phyloP scores from a whole-genome alignment of 2,888 invertebrate species.

The Pterostichus niger region DNA sequence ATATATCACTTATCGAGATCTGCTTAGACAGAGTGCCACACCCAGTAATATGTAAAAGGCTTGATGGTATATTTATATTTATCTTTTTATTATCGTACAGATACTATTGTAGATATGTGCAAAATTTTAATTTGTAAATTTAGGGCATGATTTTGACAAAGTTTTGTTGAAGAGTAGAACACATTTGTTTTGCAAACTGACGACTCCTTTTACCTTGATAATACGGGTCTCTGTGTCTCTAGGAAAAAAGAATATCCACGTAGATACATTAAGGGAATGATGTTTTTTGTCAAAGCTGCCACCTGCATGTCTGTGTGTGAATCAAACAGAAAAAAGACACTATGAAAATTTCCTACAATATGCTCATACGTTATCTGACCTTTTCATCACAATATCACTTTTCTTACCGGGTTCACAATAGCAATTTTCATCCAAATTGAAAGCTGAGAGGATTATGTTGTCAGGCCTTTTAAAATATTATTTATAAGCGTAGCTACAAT shows the following conservation, averaged over 20 bases:
- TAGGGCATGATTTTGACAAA: slow-evolving; percentile 3
- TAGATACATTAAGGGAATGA: slow-evolving; percentile 59
- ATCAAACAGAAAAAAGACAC: slow-evolving; percentile 49
- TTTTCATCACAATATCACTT: slow-evolving; percentile 2
- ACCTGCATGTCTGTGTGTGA: slow-evolving; percentile 46
- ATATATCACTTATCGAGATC: too few relatives aligned
- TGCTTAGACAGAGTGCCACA: too few relatives aligned
- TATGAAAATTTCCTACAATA: slow-evolving; percentile 39
- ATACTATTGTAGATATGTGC: neutral
- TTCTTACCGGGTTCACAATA: slow-evolving; percentile 1
- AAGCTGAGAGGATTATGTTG: neutral
- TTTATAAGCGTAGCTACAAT: too few relatives aligned
- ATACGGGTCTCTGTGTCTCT: slow-evolving; percentile 51
- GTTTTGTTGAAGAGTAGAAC: slow-evolving; percentile 27
- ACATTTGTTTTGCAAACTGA: slow-evolving; percentile 50
- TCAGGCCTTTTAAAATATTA: too few relatives aligned
- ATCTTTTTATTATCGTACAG: too few relatives aligned
- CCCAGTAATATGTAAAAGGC: too few relatives aligned
- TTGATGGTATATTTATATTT: too few relatives aligned
- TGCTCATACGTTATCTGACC: slow-evolving; percentile 19
- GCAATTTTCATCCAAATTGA: slow-evolving; percentile 14
- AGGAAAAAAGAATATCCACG: slow-evolving; percentile 52
- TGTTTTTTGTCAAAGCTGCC: slow-evolving; percentile 53
- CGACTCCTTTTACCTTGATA: slow-evolving; percentile 50
- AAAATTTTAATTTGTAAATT: slow-evolving; percentile 49